Evolutionary conservation across 2,888 invertebrate genomes (phyloP).

Genomic region (Hydriomena furcata): DNA sequence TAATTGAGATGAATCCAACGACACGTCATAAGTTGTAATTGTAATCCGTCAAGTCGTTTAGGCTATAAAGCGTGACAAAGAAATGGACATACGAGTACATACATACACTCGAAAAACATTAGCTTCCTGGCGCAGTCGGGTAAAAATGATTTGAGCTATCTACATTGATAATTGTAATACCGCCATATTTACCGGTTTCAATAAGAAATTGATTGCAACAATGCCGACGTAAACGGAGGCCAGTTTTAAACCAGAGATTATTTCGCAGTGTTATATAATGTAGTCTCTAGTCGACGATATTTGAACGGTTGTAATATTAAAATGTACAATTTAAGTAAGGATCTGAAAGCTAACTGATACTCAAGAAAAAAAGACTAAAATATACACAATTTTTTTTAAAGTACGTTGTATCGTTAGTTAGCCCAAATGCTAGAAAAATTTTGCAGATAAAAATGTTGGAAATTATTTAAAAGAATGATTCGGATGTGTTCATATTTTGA

Average conservation of each 20-base stretch:
- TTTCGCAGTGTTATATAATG: conserved; percentile 36
- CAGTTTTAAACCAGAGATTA: conserved; percentile 33
- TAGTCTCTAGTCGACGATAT: conserved; percentile 46
- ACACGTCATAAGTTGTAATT: no score
- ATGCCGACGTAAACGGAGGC: no score
- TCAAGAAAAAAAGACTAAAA: conserved; percentile 24
- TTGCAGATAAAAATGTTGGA: background rate
- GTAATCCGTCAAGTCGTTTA: no score
- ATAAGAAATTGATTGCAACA: no score
- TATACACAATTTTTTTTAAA: conserved; percentile 15
- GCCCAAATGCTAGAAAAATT: background rate
- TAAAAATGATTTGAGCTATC: no score
- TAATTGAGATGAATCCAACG: no score
- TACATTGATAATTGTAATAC: no score
- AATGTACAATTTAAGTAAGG: conserved; percentile 38
- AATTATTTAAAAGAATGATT: conserved; percentile 26
- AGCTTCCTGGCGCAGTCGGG: no score
- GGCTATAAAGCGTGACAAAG: no score
- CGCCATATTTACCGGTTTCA: no score
- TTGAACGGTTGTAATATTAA: conserved; percentile 34
- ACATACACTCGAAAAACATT: no score
- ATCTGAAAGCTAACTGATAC: conserved; percentile 36
- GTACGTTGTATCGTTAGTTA: background rate
- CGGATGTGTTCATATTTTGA: conserved; percentile 63
- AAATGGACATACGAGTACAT: no score